Evolutionary conservation across 2,888 invertebrate species (phyloP).

Genomic region (Leptura quadrifasciata): DNA sequence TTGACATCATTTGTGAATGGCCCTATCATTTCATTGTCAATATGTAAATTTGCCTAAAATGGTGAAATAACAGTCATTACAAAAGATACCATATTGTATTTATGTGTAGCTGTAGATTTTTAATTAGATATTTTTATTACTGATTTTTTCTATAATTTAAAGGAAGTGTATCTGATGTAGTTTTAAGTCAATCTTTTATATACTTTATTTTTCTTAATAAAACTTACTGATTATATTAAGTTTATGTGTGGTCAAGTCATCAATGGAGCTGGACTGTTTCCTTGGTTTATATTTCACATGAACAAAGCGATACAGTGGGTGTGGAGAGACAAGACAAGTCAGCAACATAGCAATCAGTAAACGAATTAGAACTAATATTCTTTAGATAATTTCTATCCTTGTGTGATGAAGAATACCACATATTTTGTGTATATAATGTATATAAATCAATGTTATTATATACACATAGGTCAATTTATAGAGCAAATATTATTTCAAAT

Average conservation of each 20-base stretch:
- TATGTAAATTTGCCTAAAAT: too few relatives aligned
- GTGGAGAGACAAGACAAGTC: conserved; percentile 63
- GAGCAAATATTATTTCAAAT: conserved; percentile 4
- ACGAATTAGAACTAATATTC: conserved; percentile 50
- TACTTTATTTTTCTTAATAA: conserved; percentile 73
- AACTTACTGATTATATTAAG: conserved; percentile 83
- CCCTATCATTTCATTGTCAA: too few relatives aligned
- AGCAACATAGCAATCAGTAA: conserved; percentile 46
- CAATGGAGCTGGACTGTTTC: conserved; percentile 82
- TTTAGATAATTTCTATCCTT: conserved; percentile 22
- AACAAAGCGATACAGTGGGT: conserved; percentile 70
- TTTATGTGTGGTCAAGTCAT: conserved; percentile 81
- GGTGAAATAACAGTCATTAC: too few relatives aligned
- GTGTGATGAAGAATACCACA: conserved; percentile 10
- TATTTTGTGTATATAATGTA: conserved; percentile 27
- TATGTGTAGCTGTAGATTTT: too few relatives aligned
- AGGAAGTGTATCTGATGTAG: conserved; percentile 19
- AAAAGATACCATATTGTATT: too few relatives aligned
- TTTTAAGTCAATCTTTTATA: neutral
- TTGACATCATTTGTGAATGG: too few relatives aligned
- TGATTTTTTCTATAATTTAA: too few relatives aligned
- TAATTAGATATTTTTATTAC: too few relatives aligned
- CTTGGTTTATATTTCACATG: conserved; percentile 79
- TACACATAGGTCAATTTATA: conserved; percentile 13
- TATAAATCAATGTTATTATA: conserved; percentile 8